Evolutionary conservation across 2,113 vertebrate species (phyloP).

Genomic region (Loxodonta africana): DNA sequence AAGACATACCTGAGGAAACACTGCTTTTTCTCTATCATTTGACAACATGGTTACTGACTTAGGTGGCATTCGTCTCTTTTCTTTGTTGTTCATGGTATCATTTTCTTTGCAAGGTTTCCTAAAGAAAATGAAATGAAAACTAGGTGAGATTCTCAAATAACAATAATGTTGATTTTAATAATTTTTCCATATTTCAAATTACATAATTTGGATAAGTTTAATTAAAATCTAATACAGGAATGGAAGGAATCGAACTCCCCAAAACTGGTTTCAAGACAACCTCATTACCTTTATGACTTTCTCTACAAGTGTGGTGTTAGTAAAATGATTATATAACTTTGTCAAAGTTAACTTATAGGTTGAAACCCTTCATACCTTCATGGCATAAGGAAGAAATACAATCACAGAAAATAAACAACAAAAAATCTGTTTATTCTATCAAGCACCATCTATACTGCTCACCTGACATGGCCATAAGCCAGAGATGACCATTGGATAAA

Average conservation of each 20-base stretch:
- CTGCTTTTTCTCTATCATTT: background rate
- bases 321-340: too few species aligned
- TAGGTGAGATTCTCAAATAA: background rate
- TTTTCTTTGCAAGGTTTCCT: background rate
- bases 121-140: constrained; percentile 16
- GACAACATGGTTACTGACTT: background rate
- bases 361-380: too few species aligned
- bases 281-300: too few species aligned
- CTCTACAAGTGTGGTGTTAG: too few species aligned
- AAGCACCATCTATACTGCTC: background rate
- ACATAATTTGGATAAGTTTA: too few species aligned
- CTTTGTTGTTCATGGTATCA: background rate
- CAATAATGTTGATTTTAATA: background rate
- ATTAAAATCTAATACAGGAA: too few species aligned
- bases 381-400: background rate
- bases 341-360: too few species aligned
- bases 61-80: background rate
- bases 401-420: background rate
- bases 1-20: rapidly evolving
- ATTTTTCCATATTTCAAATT: background rate
- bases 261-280: too few species aligned
- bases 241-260: too few species aligned
- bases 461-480: background rate
- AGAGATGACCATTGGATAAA: background rate
- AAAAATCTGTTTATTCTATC: background rate